Evolutionary conservation across 1,140 invertebrate genomes (phyloP), one percentile per base, ranked within the genome.

Genomic region (Chionoecetes opilio): DNA sequence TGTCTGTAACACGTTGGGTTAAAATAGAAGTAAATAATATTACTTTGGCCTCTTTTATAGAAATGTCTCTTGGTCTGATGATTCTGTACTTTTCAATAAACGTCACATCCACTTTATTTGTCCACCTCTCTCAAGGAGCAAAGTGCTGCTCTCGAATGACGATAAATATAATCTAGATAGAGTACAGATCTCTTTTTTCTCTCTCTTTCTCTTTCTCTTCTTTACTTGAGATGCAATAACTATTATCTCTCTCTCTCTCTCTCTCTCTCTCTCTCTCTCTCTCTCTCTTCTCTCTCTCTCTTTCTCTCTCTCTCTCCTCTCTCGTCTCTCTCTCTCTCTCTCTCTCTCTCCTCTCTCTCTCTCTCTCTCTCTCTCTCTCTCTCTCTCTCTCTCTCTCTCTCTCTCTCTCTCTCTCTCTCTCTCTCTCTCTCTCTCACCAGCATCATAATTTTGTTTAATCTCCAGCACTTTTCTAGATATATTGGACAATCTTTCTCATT

Each of bases 301-400:
- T 46, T 5, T 46, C 41, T 46, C 5, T 46, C 41, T 46, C 5
- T 46, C 41, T 46, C 5, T 46, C 41, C 14, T n/a, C n/a, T n/a
- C n/a, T n/a, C n/a, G 41, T 46, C 41, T 46, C 5, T 46, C 41
- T 46, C 5, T 46, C 41, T 46, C 5, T 46, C 41, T 46, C 5
- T 46, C 41, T 46, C 5, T 46, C 41, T 46, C 5, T 46, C 38
- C 38, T 6, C 38, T 6, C 14, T 6, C 38, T 41, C 14, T 41
- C 38, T 41, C 53, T 63, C 53, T 63, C 63, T 75, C 9, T 75
- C 63, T 75, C 63, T 75, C 63, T 75, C 63, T 75, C 63, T 75
- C 63, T 75, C 63, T 75, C 63, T 75, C 63, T 75, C 63, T 75
- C 63, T 75, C 63, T 75, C 63, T 75, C 63, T 75, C 63, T 75